These are phyloP conservation scores for Oscheius sp. DNA, from an alignment of 2,888 invertebrate species.

Conservation along the genomic window DNA sequence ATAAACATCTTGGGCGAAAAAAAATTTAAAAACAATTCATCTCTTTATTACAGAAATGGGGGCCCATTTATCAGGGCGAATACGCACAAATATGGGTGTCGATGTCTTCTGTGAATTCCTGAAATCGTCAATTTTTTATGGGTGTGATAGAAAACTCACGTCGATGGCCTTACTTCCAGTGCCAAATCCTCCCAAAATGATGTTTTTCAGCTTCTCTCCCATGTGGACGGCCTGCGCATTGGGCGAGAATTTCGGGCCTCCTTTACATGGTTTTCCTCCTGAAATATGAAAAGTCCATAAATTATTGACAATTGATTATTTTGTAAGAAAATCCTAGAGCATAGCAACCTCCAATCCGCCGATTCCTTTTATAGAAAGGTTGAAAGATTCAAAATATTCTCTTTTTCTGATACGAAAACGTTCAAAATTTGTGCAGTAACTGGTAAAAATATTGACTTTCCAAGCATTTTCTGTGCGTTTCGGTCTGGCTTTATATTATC, in stretches of 20 bases:
- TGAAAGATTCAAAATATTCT: too few species aligned
- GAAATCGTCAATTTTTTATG: background rate
- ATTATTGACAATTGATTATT: too few species aligned
- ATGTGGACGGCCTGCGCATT: constrained; percentile 57
- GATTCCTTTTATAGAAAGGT: too few species aligned
- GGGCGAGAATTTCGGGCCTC: constrained; percentile 43
- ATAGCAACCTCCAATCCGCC: too few species aligned
- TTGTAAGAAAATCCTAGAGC: too few species aligned
- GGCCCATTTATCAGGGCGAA: background rate
- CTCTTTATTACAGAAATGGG: background rate
- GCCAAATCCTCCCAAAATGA: constrained; percentile 51
- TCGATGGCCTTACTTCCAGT: constrained; percentile 43
- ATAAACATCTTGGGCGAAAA: background rate
- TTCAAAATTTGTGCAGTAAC: too few species aligned
- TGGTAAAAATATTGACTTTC: too few species aligned
- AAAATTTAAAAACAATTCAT: background rate
- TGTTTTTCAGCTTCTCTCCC: constrained; percentile 58
- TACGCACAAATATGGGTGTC: constrained; percentile 57
- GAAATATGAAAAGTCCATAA: background rate
- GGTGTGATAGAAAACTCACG: background rate
- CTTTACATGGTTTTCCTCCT: constrained; percentile 43
- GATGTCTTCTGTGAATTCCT: constrained; percentile 54
- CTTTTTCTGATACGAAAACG: too few species aligned
- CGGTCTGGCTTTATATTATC: too few species aligned
- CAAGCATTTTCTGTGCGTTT: too few species aligned